phyloP scores from a whole-genome alignment of 2,113 vertebrate genomes.

The Stomatorhinus ivindoensis region DNA sequence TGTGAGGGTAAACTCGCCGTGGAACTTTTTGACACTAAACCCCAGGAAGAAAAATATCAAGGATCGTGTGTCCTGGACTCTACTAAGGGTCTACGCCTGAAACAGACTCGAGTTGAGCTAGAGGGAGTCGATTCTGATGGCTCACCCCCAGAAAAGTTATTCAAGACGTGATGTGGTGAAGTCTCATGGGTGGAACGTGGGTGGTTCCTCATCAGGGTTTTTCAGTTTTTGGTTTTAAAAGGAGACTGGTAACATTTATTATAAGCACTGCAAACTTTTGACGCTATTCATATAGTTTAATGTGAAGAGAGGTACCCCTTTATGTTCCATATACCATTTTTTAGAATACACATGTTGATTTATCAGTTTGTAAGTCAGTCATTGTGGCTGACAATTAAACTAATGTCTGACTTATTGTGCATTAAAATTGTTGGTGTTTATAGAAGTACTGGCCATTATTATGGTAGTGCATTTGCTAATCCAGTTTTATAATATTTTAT shows the following conservation, averaged over 20 bases:
- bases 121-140: constrained; percentile 71
- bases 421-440: constrained; percentile 34
- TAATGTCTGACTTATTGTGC: constrained; percentile 31
- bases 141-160: constrained; percentile 83
- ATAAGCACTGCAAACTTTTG: neutral
- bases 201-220: constrained; percentile 43
- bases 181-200: neutral
- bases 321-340: neutral
- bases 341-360: constrained; percentile 22
- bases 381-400: constrained; percentile 1
- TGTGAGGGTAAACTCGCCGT: constrained; percentile 27
- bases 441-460: constrained; percentile 30
- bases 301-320: neutral
- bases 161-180: constrained; percentile 72
- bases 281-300: neutral
- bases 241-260: neutral
- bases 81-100: constrained; percentile 58
- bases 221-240: constrained; percentile 32
- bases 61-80: constrained; percentile 40
- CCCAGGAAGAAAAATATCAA: constrained; percentile 42
- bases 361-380: neutral
- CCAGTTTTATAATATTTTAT: constrained; percentile 35
- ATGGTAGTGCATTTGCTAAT: constrained; percentile 33
- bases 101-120: constrained; percentile 75
- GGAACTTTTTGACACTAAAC: constrained; percentile 52